Percentiles rank a stretch among this genome's conserved stretches.
Evolutionary conservation across 2,113 vertebrate species (phyloP).

Genomic region (Peromyscus maniculatus): DNA sequence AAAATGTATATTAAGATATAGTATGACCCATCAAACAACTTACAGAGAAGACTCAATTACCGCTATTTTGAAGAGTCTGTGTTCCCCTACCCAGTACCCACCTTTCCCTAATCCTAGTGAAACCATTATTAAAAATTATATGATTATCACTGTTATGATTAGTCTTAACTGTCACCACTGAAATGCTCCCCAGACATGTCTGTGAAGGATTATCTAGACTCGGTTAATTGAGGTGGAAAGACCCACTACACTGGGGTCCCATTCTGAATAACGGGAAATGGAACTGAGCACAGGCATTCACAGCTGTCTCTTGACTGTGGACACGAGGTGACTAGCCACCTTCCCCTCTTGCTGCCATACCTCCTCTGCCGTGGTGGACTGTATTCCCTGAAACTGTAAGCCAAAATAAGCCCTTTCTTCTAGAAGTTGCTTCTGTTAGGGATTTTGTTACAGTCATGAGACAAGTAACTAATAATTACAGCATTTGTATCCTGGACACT

Average conservation of each 20-base stretch:
- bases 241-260: not conserved
- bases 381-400: not conserved
- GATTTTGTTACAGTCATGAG: not conserved
- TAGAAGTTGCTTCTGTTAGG: not conserved
- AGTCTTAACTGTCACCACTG: not conserved
- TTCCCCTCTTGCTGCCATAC: not conserved
- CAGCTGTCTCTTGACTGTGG: not conserved
- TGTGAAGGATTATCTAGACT: not conserved
- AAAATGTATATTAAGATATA: not conserved
- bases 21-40: not conserved
- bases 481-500: not conserved
- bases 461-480: not conserved
- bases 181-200: not conserved
- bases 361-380: not conserved
- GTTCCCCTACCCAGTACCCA: not conserved
- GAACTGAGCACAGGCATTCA: not conserved
- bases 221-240: not conserved
- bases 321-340: not conserved
- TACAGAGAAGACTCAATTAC: not conserved
- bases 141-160: not conserved
- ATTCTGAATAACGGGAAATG: not conserved
- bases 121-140: not conserved
- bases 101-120: not conserved
- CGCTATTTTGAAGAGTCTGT: not conserved
- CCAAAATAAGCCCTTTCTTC: not conserved